Evolutionary conservation across 2,888 invertebrate genomes (phyloP), one percentile per base, ranked within the genome.

Genomic region (Abrostola triplasia): DNA sequence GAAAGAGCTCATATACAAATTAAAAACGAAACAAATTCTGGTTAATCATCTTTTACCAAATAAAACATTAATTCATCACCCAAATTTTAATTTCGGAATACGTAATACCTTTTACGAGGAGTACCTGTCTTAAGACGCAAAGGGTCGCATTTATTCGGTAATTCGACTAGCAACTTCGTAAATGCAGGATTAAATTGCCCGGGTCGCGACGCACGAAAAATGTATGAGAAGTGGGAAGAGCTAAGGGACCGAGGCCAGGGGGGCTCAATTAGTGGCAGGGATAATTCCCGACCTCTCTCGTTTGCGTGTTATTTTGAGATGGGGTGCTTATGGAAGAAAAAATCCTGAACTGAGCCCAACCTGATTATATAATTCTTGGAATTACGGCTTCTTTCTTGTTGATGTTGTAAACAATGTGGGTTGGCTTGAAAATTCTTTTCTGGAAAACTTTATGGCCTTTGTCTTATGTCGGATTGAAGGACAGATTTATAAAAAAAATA

Each of bases 161-260:
- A 84, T 85, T 84, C 84, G 64, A 70, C 66, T 40, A 67, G 76
- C 67, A 73, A 79, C 76, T 74, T 55, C 81, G 81, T 82, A 82
- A 84, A 81, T 81, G 82, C 76, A 72, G 85, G 83, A 86, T 87
- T 86, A 85, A 85, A 86, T 84, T 84, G 80, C 83, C 72, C 66
- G 79, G 77, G 75, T 74, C 73, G 76, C 77, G 80, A 77, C 79
- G 64, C 70, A 81, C 71, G 84, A 87, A 87, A 86, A 87, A 87
- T 86, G 83, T 85, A 84, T 84, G 84, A 79, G 72, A 68, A 64
- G 54, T 13, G 62, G 69, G 67, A 66, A 65, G 70, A 67, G 65
- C 62, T 55, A 49, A 65, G 54, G 59, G 52, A 53, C 49, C 41
- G 55, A 62, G 49, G 61, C 58, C 37, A 63, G n/a, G 42, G 60